Percentiles rank a stretch among this genome's conserved stretches.
These are phyloP conservation scores for human (Homo sapiens) DNA, from an alignment of 2,113 vertebrate species.

Conservation along the genomic window GRCh38 chr16:48736001-48736500, in stretches of 20 bases:
- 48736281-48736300: background rate
- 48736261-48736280: background rate
- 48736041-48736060: background rate
- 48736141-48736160: background rate
- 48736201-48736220: background rate
- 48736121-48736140: background rate
- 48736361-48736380: too few relatives aligned
- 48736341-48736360: background rate
- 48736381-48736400: background rate
- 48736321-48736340: background rate
- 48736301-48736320: background rate
- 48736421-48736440: constrained; percentile 3
- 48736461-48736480: background rate
- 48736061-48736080: background rate
- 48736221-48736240: background rate
- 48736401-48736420: background rate
- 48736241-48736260: background rate
- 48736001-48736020: background rate
- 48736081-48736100: background rate
- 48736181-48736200: background rate
- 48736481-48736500: constrained; percentile 53
- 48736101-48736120: background rate
- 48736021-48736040: background rate
- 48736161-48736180: background rate
- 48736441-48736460: constrained; percentile 39